Conservation (phyloP, 1,140 invertebrate species). For the Lepidostoma basale region DNA sequence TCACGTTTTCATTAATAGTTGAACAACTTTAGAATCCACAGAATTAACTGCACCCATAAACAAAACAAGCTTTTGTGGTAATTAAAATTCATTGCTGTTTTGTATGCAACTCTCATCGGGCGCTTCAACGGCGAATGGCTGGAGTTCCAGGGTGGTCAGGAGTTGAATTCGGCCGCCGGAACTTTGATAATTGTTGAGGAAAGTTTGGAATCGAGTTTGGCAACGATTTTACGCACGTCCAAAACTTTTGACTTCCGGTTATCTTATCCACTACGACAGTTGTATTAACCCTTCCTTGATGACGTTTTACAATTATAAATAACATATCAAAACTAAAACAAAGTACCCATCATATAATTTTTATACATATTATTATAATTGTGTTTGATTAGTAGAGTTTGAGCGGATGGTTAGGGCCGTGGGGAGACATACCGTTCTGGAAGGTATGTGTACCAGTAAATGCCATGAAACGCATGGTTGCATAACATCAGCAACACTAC, state of each 20-base stretch:
- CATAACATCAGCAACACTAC: too few species aligned
- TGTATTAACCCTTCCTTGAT: neutral
- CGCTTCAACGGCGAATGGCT: neutral
- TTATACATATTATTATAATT: too few species aligned
- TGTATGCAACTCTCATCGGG: neutral
- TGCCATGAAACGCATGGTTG: neutral
- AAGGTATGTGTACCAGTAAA: neutral
- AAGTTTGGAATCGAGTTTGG: neutral
- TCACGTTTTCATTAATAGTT: neutral
- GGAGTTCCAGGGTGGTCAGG: neutral
- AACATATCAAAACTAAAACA: too few species aligned
- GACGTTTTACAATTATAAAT: too few species aligned
- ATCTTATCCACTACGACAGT: slow-evolving; percentile 12
- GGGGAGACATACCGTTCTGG: neutral
- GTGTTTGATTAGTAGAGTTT: too few species aligned
- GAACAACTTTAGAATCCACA: neutral
- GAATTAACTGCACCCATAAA: too few species aligned
- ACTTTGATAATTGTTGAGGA: slow-evolving; percentile 10
- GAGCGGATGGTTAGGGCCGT: neutral
- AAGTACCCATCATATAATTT: too few species aligned
- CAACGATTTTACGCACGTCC: neutral
- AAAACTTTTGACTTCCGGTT: neutral
- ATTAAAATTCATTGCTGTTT: slow-evolving; percentile 9
- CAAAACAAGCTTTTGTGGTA: neutral
- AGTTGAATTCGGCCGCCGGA: neutral